Conservation (phyloP, 2,888 invertebrate genomes). For the Heterodera filipjevi region DNA sequence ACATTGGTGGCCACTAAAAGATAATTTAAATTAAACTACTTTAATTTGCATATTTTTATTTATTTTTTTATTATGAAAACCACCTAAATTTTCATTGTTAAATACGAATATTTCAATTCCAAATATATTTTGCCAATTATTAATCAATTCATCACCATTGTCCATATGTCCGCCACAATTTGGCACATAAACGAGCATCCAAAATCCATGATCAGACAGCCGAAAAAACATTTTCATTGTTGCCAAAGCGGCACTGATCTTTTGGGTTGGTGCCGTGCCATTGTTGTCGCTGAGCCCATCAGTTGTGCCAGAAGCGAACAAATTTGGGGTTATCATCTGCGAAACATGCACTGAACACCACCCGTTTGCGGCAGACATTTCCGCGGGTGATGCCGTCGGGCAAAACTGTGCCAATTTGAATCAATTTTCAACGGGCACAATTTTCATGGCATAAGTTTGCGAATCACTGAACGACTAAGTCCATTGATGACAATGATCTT, state of each 20-base stretch:
- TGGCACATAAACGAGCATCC: slow-evolving; percentile 2
- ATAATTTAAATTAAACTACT: too few relatives aligned
- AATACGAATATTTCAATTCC: neutral
- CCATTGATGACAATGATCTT: too few relatives aligned
- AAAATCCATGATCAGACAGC: neutral
- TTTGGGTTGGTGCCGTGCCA: neutral
- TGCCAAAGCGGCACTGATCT: neutral
- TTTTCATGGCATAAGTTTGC: too few relatives aligned
- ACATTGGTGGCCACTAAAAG: too few relatives aligned
- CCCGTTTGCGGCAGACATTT: neutral
- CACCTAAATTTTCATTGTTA: neutral
- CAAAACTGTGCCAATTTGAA: neutral
- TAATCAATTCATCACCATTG: neutral
- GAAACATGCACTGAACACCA: neutral
- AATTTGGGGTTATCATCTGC: neutral
- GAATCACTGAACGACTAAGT: too few relatives aligned
- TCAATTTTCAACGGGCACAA: too few relatives aligned
- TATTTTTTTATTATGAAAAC: neutral
- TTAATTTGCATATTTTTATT: neutral
- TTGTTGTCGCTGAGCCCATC: neutral
- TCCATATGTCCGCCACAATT: slow-evolving; percentile 5
- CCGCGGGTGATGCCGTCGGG: neutral
- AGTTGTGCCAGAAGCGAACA: neutral
- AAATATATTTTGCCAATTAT: neutral
- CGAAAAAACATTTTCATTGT: neutral